Base-by-base conservation (phyloP, 1,140 invertebrate genomes). In the Tetraneura akinire region DNA sequence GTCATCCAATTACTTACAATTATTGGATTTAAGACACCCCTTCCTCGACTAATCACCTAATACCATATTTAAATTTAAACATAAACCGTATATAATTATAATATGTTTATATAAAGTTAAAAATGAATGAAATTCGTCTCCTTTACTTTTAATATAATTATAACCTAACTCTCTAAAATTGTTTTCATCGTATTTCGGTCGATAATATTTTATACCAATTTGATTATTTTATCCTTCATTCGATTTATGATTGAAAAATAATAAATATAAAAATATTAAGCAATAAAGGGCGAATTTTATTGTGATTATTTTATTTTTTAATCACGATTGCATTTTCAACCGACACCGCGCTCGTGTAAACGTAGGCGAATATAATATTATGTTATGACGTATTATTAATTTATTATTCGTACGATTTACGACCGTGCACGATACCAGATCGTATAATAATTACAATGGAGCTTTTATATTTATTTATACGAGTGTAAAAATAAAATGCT, bases 401-500 rank as follows among this genome's bases (percentile, higher is more conserved):
- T 51, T 29, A 49, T 71, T 68, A 23, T 68, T 45, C 64, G 29
- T 45, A 29, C 45, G 16, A 70, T 70, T 70, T 70, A 70, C 45
- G 66, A 49, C 66, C 66, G 45, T 71, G 6, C 51, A 47, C 21
- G 68, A 18, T 23, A 51, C 51, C 45, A 23, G 11, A 10, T 29
- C n/a, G n/a, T n/a, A n/a, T n/a, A 45, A 26, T 71, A 71, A 71
- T 71, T 51, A 68, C 47, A 29, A 71, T 49, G 68, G 47, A 51
- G 16, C 14, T 42, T 51, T 51, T 32, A 49, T 49, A 16, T 9
- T 70, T 70, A 49, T 70, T 70, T 32, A 23, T 71, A 71, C 29
- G 51, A 51, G 51, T 21, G 21, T 70, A 18, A 18, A 26, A 18
- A 49, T 8, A 47, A 5, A 23, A 23, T n/a, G n/a, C n/a, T 21